Base-by-base conservation (phyloP, 2,888 invertebrate species). In the Trichogramma dendrolimi region DNA sequence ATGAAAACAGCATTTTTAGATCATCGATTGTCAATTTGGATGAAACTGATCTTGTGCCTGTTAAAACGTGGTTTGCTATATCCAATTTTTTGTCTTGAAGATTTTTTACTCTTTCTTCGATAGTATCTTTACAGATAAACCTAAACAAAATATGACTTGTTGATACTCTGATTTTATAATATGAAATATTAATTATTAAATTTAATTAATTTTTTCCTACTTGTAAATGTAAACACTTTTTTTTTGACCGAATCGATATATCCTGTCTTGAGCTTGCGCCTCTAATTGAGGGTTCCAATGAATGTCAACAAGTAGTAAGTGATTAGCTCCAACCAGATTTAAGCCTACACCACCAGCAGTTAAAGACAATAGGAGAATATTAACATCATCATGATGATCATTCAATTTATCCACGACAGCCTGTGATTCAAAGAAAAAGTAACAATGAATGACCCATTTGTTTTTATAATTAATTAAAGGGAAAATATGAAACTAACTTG, bases 201-300 rank as follows among this genome's bases (percentile, higher is more conserved):
- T n/a, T 4, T 7, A 50, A 46, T 11, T 38, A 52, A n/a, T 40
- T 59, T 51, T 27, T 40, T 75, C 80, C 78, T 72, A 92, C 90
- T 92, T 91, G 79, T 94, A 92, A 55, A 96, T 86, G 70, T 85
- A 83, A 0, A 96, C 95, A 69, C 85, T 79, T 73, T 89, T 91
- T 54, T 79, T 85, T 78, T 97, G 97, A 0, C 96, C 96, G 66
- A 96, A 88, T 64, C 96, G 82, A 80, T 96, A 95, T 65, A 97
- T 89, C 64, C 97, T 84, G 81, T 97, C 97, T 80, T 92, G 93
- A 0, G 96, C 97, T 79, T 97, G 97, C 50, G 88, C 85, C 80
- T 98, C 97, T 52, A 97, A 80, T 73, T 96, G 96, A 0, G 97
- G 97, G 84, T 97, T 98, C 95, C 96, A 98, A 80, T 97, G 96